phyloP scores from a whole-genome alignment of 2,797 vertebrate species.

The Diplodus sargus region DNA sequence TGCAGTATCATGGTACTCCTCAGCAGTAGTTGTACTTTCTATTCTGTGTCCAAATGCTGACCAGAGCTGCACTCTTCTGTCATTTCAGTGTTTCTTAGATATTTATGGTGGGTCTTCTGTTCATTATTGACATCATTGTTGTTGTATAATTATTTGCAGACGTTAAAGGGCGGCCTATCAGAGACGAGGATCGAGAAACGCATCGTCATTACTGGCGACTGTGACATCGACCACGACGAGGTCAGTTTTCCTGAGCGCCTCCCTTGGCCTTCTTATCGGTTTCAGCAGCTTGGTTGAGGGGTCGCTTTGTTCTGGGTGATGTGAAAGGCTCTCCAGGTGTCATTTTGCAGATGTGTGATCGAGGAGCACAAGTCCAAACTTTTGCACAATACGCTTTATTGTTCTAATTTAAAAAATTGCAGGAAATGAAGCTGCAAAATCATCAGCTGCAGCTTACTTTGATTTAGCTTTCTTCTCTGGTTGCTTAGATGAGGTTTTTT shows the following conservation, averaged over 20 bases:
- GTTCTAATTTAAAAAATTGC: not conserved
- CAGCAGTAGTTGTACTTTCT: not conserved
- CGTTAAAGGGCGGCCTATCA: slow-evolving; percentile 95
- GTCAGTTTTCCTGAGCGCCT: slow-evolving; percentile 77
- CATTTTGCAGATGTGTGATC: slow-evolving; percentile 1
- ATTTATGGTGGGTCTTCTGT: not conserved
- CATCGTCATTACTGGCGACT: slow-evolving; percentile 98
- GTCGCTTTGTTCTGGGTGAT: not conserved
- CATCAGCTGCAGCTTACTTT: not conserved
- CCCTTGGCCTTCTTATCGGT: not conserved
- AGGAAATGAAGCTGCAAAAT: not conserved
- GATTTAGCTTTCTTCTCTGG: not conserved
- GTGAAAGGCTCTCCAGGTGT: not conserved
- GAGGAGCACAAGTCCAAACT: not conserved
- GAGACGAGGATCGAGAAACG: slow-evolving; percentile 99
- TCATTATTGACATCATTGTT: not conserved
- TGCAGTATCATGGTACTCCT: not conserved
- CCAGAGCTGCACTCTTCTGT: too few species aligned
- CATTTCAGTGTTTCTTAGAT: too few species aligned
- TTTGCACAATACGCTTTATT: not conserved
- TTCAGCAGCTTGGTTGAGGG: not conserved
- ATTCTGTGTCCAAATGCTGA: too few species aligned
- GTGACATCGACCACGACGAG: slow-evolving; percentile 98
- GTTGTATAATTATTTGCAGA: slow-evolving; percentile 80
- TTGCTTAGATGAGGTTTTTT: not conserved